Conservation (phyloP, 2,888 invertebrate species). For the Lycophotia porphyrea region DNA sequence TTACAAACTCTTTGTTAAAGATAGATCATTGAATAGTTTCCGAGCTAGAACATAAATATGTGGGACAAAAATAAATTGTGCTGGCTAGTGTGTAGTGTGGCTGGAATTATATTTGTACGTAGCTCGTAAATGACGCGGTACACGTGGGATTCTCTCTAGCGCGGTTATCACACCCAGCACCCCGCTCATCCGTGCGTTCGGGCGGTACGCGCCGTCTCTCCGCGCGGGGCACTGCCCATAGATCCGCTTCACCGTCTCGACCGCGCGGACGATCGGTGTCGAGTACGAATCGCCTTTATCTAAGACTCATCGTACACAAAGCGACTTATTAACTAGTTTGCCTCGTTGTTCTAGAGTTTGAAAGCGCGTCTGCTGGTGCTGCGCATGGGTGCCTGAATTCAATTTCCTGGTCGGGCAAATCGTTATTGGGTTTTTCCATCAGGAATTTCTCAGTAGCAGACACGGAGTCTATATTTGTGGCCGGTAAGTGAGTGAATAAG, state of each 20-base stretch:
- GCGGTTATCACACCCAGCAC: neutral
- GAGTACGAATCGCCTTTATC: neutral
- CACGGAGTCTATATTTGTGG: neutral
- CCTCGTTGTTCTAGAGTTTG: neutral
- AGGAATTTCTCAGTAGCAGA: neutral
- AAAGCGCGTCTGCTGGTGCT: too few relatives aligned
- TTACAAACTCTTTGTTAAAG: constrained; percentile 48
- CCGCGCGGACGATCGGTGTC: neutral
- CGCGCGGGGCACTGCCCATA: neutral
- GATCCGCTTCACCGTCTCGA: neutral
- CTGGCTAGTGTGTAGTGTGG: constrained; percentile 27
- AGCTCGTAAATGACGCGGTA: constrained; percentile 19
- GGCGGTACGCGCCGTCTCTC: neutral
- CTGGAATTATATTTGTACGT: constrained; percentile 52
- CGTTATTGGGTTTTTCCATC: neutral
- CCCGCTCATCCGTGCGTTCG: neutral
- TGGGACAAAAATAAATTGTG: constrained; percentile 58
- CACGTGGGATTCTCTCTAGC: constrained; percentile 3
- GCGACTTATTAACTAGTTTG: neutral
- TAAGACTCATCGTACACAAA: neutral
- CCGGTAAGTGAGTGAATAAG: neutral
- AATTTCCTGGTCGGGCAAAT: neutral
- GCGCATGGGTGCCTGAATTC: too few relatives aligned
- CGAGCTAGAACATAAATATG: constrained; percentile 64
- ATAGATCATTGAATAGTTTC: constrained; percentile 53